Percentiles rank a stretch among this genome's conserved stretches.
Conservation (phyloP, 2,797 vertebrate genomes). For the Tolypeutes matacus region DNA sequence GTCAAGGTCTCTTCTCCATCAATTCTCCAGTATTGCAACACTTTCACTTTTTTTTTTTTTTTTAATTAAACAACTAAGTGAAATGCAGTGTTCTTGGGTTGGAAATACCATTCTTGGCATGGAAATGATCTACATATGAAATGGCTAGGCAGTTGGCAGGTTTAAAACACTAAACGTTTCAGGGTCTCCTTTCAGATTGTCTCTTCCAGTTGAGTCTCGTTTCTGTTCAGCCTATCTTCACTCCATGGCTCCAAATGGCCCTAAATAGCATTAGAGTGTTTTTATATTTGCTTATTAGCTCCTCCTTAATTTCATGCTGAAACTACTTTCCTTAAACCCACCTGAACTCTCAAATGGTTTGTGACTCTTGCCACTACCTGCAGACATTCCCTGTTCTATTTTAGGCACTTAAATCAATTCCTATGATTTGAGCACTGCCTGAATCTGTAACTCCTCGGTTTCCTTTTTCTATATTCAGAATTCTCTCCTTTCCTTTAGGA, state of each 20-base stretch:
- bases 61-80: too few species aligned
- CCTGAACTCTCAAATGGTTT: not conserved
- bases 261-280: not conserved
- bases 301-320: not conserved
- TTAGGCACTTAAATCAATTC: not conserved
- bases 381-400: not conserved
- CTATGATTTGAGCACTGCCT: not conserved
- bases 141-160: not conserved
- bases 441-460: not conserved
- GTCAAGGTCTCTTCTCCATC: not conserved
- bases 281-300: not conserved
- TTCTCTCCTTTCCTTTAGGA: not conserved
- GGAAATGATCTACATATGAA: not conserved
- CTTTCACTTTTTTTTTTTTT: not conserved
- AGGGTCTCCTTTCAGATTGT: not conserved
- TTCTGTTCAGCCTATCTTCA: not conserved
- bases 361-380: fast-evolving
- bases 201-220: not conserved
- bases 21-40: not conserved
- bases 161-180: not conserved
- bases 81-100: not conserved
- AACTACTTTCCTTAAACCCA: not conserved
- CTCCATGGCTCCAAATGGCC: too few species aligned
- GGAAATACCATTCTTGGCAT: not conserved
- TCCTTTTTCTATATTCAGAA: not conserved